These are phyloP conservation scores for Tenualosa ilisha DNA, from an alignment of 2,797 vertebrate species.

Conservation along the genomic window DNA sequence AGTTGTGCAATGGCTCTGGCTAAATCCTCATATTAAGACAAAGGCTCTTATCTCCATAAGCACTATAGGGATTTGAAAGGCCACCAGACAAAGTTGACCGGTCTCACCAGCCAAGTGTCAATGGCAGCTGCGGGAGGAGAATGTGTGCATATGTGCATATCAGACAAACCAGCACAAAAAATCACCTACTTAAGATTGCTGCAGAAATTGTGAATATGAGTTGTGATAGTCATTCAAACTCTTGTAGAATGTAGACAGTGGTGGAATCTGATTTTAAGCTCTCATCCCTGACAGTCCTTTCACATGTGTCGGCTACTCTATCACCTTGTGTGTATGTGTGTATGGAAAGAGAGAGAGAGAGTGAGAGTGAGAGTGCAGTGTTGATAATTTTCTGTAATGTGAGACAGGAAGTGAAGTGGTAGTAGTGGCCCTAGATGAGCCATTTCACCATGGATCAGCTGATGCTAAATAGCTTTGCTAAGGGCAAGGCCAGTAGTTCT, in stretches of 20 bases:
- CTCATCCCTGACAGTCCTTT: neutral
- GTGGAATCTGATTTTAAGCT: neutral
- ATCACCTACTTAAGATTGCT: neutral
- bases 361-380: neutral
- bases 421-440: neutral
- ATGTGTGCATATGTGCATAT: neutral
- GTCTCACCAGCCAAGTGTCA: neutral
- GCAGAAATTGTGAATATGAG: neutral
- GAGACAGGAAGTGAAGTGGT: neutral
- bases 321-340: neutral
- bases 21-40: neutral
- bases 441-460: neutral
- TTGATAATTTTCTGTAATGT: neutral
- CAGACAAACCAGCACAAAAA: neutral
- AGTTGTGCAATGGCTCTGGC: neutral
- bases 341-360: neutral
- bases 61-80: neutral
- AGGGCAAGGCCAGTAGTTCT: neutral
- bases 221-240: neutral
- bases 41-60: neutral
- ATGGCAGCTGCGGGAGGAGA: neutral
- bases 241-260: too few species aligned
- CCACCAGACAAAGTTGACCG: neutral
- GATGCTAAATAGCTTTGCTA: neutral
- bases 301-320: neutral